These are phyloP conservation scores for Daphoenositta chrysoptera DNA, from an alignment of 2,113 vertebrate species.

Conservation along the genomic window DNA sequence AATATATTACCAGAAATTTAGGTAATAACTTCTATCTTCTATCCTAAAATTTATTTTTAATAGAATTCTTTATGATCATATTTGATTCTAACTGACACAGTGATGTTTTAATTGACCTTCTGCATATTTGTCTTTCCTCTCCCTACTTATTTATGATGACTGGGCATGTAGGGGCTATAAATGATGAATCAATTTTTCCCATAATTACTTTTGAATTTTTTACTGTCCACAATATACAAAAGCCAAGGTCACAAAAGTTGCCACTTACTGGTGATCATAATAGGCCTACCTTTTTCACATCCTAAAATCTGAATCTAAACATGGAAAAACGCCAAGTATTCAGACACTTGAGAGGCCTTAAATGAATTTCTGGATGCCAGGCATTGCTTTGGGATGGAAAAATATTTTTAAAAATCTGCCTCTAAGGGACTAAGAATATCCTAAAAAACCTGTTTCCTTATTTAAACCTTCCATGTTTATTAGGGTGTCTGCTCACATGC, in stretches of 20 bases:
- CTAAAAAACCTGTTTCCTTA: background rate
- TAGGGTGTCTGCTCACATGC: background rate
- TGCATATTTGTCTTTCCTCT: background rate
- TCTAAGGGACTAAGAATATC: background rate
- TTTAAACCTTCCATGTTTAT: background rate
- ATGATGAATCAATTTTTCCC: background rate
- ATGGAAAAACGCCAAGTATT: background rate
- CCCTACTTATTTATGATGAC: background rate
- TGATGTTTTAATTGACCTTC: background rate
- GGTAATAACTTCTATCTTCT: background rate
- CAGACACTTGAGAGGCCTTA: background rate
- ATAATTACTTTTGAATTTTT: background rate
- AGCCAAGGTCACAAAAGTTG: background rate
- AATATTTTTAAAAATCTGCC: background rate
- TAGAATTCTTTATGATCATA: background rate
- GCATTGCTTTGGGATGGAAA: background rate
- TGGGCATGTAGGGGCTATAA: background rate
- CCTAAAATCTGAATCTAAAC: background rate
- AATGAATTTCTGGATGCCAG: background rate
- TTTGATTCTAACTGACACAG: background rate
- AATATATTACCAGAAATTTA: background rate
- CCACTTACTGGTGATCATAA: background rate
- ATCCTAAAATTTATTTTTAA: background rate
- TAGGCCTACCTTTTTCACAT: background rate
- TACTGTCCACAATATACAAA: background rate